A percentile compares a stretch with the other conserved stretches of the same genome.
Conservation (phyloP, 2,888 invertebrate species). For the Ectropis crepuscularia region DNA sequence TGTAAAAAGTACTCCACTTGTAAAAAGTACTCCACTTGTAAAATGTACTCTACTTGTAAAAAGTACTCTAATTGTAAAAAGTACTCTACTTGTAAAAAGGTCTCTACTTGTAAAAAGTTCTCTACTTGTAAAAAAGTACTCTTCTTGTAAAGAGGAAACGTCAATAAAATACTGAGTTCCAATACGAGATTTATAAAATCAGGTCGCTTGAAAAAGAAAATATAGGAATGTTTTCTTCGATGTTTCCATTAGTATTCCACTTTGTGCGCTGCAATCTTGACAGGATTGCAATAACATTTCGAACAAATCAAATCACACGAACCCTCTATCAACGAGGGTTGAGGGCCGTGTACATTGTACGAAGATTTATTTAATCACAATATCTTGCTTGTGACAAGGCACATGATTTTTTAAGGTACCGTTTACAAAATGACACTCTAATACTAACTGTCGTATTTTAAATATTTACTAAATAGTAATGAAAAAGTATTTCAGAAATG, state of each 20-base stretch:
- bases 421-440: no score
- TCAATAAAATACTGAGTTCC: background rate
- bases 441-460: no score
- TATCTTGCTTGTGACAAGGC: no score
- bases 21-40: no score
- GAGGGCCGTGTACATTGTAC: constrained; percentile 18
- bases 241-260: constrained; percentile 21
- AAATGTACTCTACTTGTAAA: no score
- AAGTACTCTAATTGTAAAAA: no score
- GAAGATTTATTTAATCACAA: background rate
- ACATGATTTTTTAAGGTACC: no score
- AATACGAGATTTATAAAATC: background rate
- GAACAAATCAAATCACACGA: constrained; percentile 46
- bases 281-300: constrained; percentile 40
- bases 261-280: constrained; percentile 30
- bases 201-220: background rate
- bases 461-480: no score
- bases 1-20: no score
- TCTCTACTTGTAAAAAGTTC: background rate
- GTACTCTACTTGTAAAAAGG: no score
- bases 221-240: constrained; percentile 5
- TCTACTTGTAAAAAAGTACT: background rate
- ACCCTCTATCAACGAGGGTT: constrained; percentile 40
- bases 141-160: background rate
- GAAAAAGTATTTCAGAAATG: no score